These are phyloP conservation scores for Tribolium castaneum DNA, from an alignment of 1,140 invertebrate species.

Conservation along the genomic window DNA sequence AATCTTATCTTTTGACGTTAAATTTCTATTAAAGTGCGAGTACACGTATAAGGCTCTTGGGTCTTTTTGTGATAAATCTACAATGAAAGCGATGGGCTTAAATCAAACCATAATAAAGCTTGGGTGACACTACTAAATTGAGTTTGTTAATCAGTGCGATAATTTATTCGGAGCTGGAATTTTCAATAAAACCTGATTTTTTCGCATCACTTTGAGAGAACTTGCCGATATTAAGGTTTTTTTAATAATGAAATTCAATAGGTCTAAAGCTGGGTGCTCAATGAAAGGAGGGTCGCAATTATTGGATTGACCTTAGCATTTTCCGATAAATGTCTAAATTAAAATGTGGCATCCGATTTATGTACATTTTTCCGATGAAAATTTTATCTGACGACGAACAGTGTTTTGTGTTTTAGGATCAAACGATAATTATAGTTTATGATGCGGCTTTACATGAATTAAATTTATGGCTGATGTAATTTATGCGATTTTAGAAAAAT, in stretches of 20 bases:
- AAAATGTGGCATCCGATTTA: not conserved
- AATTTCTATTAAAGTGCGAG: not conserved
- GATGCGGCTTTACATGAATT: not conserved
- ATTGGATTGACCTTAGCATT: not conserved
- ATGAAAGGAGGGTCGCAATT: not conserved
- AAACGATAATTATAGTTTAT: conserved; percentile 18
- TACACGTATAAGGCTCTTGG: not conserved
- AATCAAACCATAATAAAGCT: not conserved
- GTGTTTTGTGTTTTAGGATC: not conserved
- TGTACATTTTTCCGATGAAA: not conserved
- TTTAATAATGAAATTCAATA: conserved; percentile 24
- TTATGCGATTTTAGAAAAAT: conserved; percentile 17
- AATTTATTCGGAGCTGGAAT: not conserved
- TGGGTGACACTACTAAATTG: not conserved
- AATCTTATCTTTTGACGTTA: not conserved
- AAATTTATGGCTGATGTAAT: conserved; percentile 23
- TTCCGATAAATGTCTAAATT: not conserved
- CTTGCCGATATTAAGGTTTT: conserved; percentile 15
- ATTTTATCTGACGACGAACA: not conserved
- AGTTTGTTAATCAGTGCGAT: not conserved
- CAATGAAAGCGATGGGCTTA: not conserved
- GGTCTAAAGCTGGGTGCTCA: not conserved
- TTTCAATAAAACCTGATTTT: conserved; percentile 8
- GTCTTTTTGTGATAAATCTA: not conserved
- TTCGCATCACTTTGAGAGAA: not conserved